Percentiles rank a stretch among this genome's conserved stretches.
Evolutionary conservation across 1,140 invertebrate species (phyloP).

Genomic region (Triops cancriformis): DNA sequence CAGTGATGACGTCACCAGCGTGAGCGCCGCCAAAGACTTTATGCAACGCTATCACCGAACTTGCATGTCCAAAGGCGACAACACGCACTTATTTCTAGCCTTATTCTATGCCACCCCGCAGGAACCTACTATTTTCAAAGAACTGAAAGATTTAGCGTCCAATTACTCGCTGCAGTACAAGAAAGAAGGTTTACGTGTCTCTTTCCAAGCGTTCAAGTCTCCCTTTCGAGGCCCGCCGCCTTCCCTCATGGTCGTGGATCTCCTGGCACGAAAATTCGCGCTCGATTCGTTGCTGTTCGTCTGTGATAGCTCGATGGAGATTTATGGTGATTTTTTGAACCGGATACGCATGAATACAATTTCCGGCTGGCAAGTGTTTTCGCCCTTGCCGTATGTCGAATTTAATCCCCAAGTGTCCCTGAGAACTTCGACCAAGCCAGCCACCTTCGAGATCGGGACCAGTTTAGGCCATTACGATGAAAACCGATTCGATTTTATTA

Average conservation of each 20-base stretch:
- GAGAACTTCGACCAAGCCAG: constrained; percentile 43
- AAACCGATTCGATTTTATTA: constrained; percentile 58
- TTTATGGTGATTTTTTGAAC: constrained; percentile 73
- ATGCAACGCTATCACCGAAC: constrained; percentile 57
- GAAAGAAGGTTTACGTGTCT: constrained; percentile 56
- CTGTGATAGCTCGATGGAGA: constrained; percentile 53
- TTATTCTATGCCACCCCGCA: constrained; percentile 36
- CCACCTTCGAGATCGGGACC: constrained; percentile 61
- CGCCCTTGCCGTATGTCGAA: constrained; percentile 69
- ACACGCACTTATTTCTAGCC: constrained; percentile 59
- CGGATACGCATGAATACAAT: constrained; percentile 80
- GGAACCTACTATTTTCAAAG: constrained; percentile 41
- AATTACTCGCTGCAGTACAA: constrained; percentile 57
- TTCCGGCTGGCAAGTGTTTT: constrained; percentile 64
- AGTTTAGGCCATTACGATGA: constrained; percentile 71
- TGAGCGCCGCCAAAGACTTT: constrained; percentile 50
- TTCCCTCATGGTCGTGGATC: constrained; percentile 60
- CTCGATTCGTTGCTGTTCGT: constrained; percentile 59
- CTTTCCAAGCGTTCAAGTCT: constrained; percentile 52
- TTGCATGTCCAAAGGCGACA: constrained; percentile 66
- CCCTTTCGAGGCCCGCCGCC: constrained; percentile 29
- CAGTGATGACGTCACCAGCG: constrained; percentile 40
- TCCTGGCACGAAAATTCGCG: constrained; percentile 58
- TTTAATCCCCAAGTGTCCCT: constrained; percentile 56
- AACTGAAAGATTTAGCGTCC: constrained; percentile 53